Conservation (phyloP, 2,797 vertebrate species). For the Cyprinella venusta region DNA sequence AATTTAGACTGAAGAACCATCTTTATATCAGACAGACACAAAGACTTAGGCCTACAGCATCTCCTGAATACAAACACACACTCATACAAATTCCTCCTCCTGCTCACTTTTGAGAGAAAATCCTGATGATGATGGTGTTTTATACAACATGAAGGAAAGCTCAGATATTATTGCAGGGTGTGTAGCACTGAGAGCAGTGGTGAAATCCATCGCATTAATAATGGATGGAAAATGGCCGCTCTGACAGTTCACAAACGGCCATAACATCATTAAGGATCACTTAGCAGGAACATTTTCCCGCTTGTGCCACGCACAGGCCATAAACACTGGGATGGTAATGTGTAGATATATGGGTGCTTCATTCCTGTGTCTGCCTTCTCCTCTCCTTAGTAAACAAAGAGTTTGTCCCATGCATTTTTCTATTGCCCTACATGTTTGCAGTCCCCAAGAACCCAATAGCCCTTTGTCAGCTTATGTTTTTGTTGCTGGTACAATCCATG, state of each 20-base stretch:
- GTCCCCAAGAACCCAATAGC: neutral
- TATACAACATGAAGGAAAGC: neutral
- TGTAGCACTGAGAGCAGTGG: conserved; percentile 6
- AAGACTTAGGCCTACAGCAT: neutral
- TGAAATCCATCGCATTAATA: conserved; percentile 58
- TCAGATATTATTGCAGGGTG: conserved; percentile 21
- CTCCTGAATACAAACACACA: conserved; percentile 4
- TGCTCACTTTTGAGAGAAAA: conserved; percentile 14
- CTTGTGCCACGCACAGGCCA: conserved; percentile 29
- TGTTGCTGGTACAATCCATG: neutral
- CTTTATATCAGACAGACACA: conserved; percentile 19
- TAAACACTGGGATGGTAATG: conserved; percentile 37
- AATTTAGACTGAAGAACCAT: conserved; percentile 18
- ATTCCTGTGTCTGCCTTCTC: neutral
- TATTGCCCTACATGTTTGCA: neutral
- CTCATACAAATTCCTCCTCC: neutral
- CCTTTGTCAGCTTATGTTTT: neutral
- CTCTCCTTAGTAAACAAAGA: neutral
- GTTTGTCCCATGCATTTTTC: conserved; percentile 40
- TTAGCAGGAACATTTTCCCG: conserved; percentile 57
- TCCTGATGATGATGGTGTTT: neutral
- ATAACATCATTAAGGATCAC: conserved; percentile 69
- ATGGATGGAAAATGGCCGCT: conserved; percentile 59
- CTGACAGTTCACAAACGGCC: conserved; percentile 51
- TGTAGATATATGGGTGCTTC: conserved; percentile 29